Base-by-base conservation (phyloP, 2,113 vertebrate species). In the Thermophis baileyi region DNA sequence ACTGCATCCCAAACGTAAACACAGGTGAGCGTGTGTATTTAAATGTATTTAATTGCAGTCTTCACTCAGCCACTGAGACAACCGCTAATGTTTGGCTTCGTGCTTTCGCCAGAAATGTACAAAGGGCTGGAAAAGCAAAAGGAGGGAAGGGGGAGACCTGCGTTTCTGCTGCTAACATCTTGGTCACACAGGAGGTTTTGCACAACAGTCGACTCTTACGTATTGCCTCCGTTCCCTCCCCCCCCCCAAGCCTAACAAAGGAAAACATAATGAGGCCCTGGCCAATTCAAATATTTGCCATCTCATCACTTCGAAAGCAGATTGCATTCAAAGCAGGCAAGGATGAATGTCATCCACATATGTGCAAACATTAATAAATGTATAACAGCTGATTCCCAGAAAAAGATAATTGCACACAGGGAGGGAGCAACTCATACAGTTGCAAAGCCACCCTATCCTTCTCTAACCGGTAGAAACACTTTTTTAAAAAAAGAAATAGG, bases 251-350 rank as follows among this genome's bases (percentile, higher is more conserved):
- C 30, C 89, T 85, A 49, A 92, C 88, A 89, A 89, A 89, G 44
- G 44, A 55, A 18, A 57, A 40, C 27, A 6, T 35, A 57, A 89
- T 35, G 44, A 92, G 85, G 85, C 44, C 16, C 20, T 7, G 30
- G 30, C 22, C 44, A 85, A 27, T 30, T 89, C 85, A 85, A 89
- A 92, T 49, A 85, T 81, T 46, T 92, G 88, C 40, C 55, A 40
- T n/a, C n/a, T 92, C 92, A 92, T 92, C 88, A 89, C 44, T 89
- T 85, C 47, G 25, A 16, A 54, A 89, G 63, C 88, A 18, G 20
- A 35, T 49, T 57, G 69, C 69, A 27, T 92, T 35, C 40, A 49
- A 85, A 57, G 51, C 27, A 57, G 20, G 49, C 27, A 85, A 57
- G 88, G 55, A 57, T 89, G 92, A 50, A 92, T 92, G 88, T 55